Evolutionary conservation across 2,113 vertebrate genomes (phyloP).

Genomic region (Strix uralensis): DNA sequence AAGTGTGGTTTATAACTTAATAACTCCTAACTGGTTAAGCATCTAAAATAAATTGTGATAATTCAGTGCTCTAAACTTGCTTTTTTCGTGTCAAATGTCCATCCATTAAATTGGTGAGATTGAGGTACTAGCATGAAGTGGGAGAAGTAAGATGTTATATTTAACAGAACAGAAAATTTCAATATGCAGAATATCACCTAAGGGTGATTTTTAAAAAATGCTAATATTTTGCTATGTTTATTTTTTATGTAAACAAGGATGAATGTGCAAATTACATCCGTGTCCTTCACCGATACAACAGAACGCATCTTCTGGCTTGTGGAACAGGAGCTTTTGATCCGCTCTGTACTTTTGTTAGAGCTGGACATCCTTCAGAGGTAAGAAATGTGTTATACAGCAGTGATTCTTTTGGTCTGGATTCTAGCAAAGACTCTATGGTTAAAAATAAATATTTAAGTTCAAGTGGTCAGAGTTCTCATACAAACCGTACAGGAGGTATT

Average conservation of each 20-base stretch:
- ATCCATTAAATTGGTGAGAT: not conserved
- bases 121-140: not conserved
- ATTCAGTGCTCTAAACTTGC: not conserved
- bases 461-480: not conserved
- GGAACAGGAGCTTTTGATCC: conserved; percentile 96
- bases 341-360: conserved; percentile 80
- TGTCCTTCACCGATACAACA: conserved; percentile 90
- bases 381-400: conserved; percentile 1
- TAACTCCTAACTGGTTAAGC: not conserved
- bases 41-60: not conserved
- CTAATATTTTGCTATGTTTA: not conserved
- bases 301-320: conserved; percentile 89
- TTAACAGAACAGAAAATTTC: not conserved
- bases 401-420: not conserved
- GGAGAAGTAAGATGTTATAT: not conserved
- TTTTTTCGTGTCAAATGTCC: not conserved
- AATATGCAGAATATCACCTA: not conserved
- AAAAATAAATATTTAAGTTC: not conserved
- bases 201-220: too few relatives aligned
- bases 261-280: conserved; percentile 97
- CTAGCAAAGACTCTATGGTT: not conserved
- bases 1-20: not conserved
- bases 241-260: conserved; percentile 66
- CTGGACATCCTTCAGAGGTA: conserved; percentile 82
- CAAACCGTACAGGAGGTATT: not conserved